phyloP scores from a whole-genome alignment of 2,888 invertebrate genomes.

The Andrena bicolor region DNA sequence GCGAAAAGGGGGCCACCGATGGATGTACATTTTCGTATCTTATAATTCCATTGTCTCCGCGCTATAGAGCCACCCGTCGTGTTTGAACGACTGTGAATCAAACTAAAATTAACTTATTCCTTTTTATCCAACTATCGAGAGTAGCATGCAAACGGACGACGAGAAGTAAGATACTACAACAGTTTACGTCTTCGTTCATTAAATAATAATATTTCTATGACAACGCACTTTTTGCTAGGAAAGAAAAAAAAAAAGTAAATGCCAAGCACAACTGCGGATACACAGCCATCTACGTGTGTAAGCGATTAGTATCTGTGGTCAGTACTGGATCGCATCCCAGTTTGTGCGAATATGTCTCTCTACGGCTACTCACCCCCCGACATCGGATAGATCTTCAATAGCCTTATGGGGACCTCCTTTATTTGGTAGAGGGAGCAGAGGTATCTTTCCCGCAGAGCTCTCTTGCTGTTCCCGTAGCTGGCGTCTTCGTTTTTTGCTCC shows the following conservation, averaged over 20 bases:
- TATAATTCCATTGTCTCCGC: slow-evolving; percentile 72
- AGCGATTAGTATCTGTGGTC: slow-evolving; percentile 73
- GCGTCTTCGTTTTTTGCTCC: slow-evolving; percentile 97
- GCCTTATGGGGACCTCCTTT: slow-evolving; percentile 82
- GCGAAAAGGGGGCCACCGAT: slow-evolving; percentile 61
- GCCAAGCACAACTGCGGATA: slow-evolving; percentile 79
- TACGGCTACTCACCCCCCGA: slow-evolving; percentile 87
- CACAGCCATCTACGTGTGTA: slow-evolving; percentile 78
- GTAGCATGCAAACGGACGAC: slow-evolving; percentile 69
- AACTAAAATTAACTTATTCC: slow-evolving; percentile 75
- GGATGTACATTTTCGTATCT: slow-evolving; percentile 59
- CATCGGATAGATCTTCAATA: slow-evolving; percentile 85
- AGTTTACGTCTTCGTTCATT: slow-evolving; percentile 58
- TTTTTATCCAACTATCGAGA: slow-evolving; percentile 69
- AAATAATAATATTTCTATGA: slow-evolving; percentile 59
- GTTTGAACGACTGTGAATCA: slow-evolving; percentile 74
- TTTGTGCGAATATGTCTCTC: slow-evolving; percentile 71
- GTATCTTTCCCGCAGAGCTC: slow-evolving; percentile 78
- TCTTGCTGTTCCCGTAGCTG: slow-evolving; percentile 93
- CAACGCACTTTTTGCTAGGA: slow-evolving; percentile 68
- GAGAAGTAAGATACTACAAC: slow-evolving; percentile 65
- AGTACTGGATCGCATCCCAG: slow-evolving; percentile 65
- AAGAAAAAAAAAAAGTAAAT: slow-evolving; percentile 75
- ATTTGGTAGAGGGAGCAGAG: slow-evolving; percentile 81
- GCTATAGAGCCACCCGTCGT: slow-evolving; percentile 67